A percentile compares a stretch with the other conserved stretches of the same genome.
Conservation (phyloP, 2,888 invertebrate genomes). For the Julus scanicus region DNA sequence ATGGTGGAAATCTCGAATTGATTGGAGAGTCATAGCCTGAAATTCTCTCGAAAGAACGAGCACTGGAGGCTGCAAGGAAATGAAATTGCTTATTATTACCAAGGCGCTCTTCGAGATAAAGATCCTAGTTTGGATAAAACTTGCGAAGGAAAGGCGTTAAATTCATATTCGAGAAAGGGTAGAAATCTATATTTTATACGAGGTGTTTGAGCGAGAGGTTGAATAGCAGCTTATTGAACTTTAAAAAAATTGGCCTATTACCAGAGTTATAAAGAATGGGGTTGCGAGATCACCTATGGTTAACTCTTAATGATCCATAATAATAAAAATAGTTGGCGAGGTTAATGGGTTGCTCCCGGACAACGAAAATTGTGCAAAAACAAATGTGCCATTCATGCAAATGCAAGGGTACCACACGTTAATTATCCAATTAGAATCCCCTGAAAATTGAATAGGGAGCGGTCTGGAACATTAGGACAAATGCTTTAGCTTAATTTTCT, state of each 20-base stretch:
- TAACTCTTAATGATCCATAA: background rate
- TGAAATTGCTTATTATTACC: conserved; percentile 41
- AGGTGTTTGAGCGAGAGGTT: conserved; percentile 1
- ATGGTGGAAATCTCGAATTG: conserved; percentile 50
- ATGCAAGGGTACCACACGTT: background rate
- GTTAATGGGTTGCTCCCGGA: background rate
- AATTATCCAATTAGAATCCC: conserved; percentile 41
- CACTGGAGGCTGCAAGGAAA: conserved; percentile 47
- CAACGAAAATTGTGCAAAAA: background rate
- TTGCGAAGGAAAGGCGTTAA: background rate
- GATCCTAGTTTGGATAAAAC: conserved; percentile 1
- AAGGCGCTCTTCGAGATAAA: background rate
- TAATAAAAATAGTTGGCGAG: background rate
- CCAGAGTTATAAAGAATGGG: background rate
- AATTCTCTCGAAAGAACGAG: conserved; percentile 38
- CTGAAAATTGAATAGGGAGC: background rate
- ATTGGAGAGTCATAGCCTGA: conserved; percentile 39
- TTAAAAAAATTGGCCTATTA: background rate
- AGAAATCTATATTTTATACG: conserved; percentile 19
- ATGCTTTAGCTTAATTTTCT: background rate
- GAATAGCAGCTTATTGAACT: background rate
- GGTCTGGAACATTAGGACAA: background rate
- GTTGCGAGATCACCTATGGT: background rate
- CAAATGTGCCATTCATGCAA: background rate
- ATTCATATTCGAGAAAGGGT: conserved; percentile 1